These are phyloP conservation scores for Sceloporus tristichus DNA, from an alignment of 2,113 vertebrate genomes.

Conservation along the genomic window DNA sequence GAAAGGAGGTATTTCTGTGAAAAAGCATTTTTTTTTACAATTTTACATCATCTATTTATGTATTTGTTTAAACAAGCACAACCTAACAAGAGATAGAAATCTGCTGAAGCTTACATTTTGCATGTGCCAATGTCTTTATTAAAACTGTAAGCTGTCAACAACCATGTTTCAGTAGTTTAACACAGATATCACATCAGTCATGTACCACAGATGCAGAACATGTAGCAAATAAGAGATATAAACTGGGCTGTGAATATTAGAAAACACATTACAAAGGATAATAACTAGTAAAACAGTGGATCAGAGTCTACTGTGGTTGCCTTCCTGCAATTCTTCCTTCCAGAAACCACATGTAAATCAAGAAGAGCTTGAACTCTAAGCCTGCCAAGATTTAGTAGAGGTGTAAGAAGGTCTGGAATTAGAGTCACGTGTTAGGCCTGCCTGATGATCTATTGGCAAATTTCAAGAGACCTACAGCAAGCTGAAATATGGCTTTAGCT, in stretches of 20 bases:
- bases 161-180: not conserved
- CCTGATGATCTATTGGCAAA: conserved; percentile 11
- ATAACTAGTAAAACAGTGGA: conserved; percentile 7
- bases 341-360: not conserved
- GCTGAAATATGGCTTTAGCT: not conserved
- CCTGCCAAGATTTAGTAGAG: not conserved
- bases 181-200: not conserved
- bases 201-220: not conserved
- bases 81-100: fast-evolving
- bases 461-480: conserved; percentile 38
- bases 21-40: too few relatives aligned
- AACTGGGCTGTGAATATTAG: conserved; percentile 8
- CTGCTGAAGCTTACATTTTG: not conserved
- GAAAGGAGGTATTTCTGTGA: too few relatives aligned
- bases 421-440: conserved; percentile 20
- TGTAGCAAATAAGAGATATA: conserved; percentile 34
- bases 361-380: conserved; percentile 14
- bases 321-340: not conserved
- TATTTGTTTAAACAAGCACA: not conserved
- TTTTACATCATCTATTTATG: too few relatives aligned
- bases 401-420: not conserved
- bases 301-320: not conserved
- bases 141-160: conserved; percentile 43
- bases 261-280: not conserved
- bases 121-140: not conserved